A percentile compares a stretch with the other conserved stretches of the same genome.
Conservation (phyloP, 2,113 vertebrate species). For the Myiopsitta monachus region DNA sequence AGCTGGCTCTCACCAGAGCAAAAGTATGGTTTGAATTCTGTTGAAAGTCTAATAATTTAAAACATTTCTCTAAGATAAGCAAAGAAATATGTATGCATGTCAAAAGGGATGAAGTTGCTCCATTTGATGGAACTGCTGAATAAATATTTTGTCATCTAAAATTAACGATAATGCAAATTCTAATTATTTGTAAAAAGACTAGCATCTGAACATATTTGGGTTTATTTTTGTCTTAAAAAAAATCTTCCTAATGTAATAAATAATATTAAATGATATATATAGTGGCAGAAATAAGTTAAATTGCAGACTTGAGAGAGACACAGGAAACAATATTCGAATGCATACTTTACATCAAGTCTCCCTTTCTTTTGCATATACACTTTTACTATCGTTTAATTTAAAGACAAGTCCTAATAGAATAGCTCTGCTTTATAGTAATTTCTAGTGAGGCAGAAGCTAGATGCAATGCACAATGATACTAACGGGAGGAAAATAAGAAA, state of each 20-base stretch:
- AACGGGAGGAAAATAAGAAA: background rate
- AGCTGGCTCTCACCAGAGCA: background rate
- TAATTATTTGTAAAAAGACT: background rate
- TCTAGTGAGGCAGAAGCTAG: background rate
- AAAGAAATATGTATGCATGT: background rate
- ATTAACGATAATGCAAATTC: background rate
- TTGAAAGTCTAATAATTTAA: background rate
- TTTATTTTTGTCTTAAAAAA: background rate
- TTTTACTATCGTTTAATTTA: background rate
- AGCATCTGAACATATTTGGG: background rate
- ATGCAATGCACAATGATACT: background rate
- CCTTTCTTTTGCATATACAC: background rate
- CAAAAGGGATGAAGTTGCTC: background rate
- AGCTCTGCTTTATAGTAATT: background rate
- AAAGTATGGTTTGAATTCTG: background rate
- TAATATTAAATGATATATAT: background rate
- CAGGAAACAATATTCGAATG: background rate
- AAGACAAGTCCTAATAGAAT: background rate
- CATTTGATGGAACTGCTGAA: background rate
- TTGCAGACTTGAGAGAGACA: background rate
- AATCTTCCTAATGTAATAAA: background rate
- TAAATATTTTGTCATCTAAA: background rate
- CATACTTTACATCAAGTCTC: background rate
- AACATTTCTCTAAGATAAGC: background rate
- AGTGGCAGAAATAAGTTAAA: background rate